Evolutionary conservation across 2,888 invertebrate species (phyloP).

Genomic region (Eueremaeus valkanovi): DNA sequence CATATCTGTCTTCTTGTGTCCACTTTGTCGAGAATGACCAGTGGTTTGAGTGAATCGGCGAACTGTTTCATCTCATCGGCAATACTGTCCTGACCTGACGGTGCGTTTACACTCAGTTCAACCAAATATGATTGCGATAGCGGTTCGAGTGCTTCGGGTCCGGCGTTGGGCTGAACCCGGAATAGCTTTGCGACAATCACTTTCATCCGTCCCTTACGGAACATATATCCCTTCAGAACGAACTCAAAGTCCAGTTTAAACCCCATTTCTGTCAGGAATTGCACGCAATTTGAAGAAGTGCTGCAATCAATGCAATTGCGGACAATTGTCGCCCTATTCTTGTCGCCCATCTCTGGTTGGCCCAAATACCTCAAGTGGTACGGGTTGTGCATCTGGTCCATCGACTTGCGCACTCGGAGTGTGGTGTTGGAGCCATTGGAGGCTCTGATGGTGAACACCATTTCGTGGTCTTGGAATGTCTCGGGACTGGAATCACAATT

Average conservation of each 20-base stretch:
- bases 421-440: conserved; percentile 59
- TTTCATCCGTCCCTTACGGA: conserved; percentile 94
- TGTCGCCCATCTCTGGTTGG: conserved; percentile 79
- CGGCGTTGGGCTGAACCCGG: conserved; percentile 37
- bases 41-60: conserved; percentile 86
- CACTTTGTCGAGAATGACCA: conserved; percentile 86
- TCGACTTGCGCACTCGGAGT: conserved; percentile 74
- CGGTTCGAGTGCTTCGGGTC: conserved; percentile 63
- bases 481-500: conserved; percentile 68
- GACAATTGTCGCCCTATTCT: conserved; percentile 80
- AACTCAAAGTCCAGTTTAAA: conserved; percentile 80
- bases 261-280: conserved; percentile 43
- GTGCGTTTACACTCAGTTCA: conserved; percentile 83
- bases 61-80: conserved; percentile 93
- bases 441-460: conserved; percentile 58
- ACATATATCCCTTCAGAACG: conserved; percentile 87
- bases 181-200: conserved; percentile 79
- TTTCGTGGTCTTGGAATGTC: conserved; percentile 88
- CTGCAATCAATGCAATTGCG: conserved; percentile 74
- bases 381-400: conserved; percentile 75
- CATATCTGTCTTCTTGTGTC: conserved; percentile 61
- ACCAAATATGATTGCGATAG: conserved; percentile 89
- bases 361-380: conserved; percentile 89
- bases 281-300: conserved; percentile 34
- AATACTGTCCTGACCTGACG: conserved; percentile 86